Base-by-base conservation (phyloP, 2,797 vertebrate species). In the Rachycentron canadum region DNA sequence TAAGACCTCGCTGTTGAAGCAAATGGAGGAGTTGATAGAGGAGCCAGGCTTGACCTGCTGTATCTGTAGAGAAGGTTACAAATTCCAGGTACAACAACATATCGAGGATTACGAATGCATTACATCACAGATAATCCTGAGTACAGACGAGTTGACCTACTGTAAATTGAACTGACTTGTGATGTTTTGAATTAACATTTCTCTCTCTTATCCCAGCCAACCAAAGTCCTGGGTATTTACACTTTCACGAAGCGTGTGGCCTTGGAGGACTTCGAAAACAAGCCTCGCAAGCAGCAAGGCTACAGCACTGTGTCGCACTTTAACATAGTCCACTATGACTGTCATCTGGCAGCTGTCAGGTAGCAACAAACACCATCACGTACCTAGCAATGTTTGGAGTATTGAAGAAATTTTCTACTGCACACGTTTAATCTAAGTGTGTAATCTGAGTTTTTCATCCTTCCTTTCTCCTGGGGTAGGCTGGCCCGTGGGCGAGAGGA, bases 301-400 rank as follows among this genome's bases (percentile, higher is more conserved):
- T 99, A 99, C 93, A 99, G 98, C 95, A 99, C 98, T 2, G 98
- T 99, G 81, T 99, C 98, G 23, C 98, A 99, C 95, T 99, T 99
- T 95, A 99, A 99, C 95, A 99, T 99, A 14, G 98, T 99, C 89
- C 98, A 99, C 93, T 99, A 99, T 0, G 98, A 99, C 85, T 99
- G 98, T 78, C 98, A 99, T 88, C 94, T 99, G 61, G 98, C 98
- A n/a, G 98, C 98, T 2, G 98, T 99, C 86, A 96, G 98, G 98
- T 99, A 92, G 0, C 79, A 23, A n/a, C 36, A 65, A 28, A 65
- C 30, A 19, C 28, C 36, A 12, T 23, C 19, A 36, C 32, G 1
- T 19, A 28, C 11, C 36, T 52, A 21, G 19, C 57, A 12, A 47
- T 63, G 8, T 60, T 63, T 30, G 59, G 0, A 12, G 23, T 13